A percentile compares a stretch with the other conserved stretches of the same genome.
phyloP scores from a whole-genome alignment of 2,113 vertebrate species.

The Panthera leo region DNA sequence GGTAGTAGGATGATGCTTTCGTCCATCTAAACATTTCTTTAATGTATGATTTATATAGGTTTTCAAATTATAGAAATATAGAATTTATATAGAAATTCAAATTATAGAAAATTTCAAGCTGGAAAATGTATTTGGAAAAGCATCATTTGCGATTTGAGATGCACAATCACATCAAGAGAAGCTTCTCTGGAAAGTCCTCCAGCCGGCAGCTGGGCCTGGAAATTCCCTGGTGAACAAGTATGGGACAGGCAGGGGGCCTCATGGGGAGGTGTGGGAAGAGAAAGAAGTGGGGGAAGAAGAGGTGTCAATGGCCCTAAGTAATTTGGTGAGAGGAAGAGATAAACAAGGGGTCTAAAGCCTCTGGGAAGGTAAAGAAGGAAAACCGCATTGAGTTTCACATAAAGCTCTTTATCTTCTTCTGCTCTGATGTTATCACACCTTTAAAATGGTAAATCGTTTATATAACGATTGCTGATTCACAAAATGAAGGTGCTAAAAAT shows the following conservation, averaged over 20 bases:
- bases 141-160: not conserved
- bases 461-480: constrained; percentile 55
- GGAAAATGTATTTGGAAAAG: not conserved
- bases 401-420: constrained; percentile 49
- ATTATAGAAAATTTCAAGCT: not conserved
- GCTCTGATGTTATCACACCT: constrained; percentile 63
- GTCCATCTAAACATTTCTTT: not conserved
- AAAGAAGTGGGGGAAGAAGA: not conserved
- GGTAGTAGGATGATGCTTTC: fast-evolving
- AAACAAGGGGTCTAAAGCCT: not conserved
- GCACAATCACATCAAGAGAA: not conserved
- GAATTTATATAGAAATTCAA: not conserved
- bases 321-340: constrained; percentile 42
- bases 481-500: constrained; percentile 19
- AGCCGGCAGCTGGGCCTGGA: not conserved
- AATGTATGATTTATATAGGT: fast-evolving
- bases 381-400: constrained; percentile 31
- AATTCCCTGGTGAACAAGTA: not conserved
- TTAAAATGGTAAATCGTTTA: constrained; percentile 52
- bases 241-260: not conserved
- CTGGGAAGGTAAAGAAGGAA: not conserved
- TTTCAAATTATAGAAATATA: not conserved
- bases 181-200: not conserved
- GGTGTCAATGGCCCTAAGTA: constrained; percentile 23
- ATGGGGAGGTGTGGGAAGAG: not conserved